Evolutionary conservation across 37 sponge, comb jelly and placozoan species (phyloP).

Genomic region (Bolinopsis microptera): DNA sequence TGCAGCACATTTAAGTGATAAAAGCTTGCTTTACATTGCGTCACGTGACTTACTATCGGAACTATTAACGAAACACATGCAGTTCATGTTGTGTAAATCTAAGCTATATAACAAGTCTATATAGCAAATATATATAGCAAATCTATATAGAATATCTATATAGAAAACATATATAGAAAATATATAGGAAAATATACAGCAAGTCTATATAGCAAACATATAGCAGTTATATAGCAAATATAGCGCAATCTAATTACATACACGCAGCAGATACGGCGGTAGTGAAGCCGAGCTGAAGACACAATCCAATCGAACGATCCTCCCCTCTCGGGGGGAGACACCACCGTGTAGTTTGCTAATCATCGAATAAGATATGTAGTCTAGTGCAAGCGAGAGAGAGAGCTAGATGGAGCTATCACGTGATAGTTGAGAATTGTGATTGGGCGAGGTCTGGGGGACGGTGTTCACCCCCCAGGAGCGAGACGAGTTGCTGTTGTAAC

Average conservation of each 20-base stretch:
- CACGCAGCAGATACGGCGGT: too few species aligned
- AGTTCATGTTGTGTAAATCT: too few species aligned
- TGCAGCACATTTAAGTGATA: not conserved
- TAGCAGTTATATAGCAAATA: too few species aligned
- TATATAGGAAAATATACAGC: too few species aligned
- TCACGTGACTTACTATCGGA: too few species aligned
- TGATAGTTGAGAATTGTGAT: not conserved
- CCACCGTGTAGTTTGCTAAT: not conserved
- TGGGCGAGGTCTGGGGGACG: not conserved
- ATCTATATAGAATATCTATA: too few species aligned
- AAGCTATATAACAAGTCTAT: too few species aligned
- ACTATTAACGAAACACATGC: too few species aligned
- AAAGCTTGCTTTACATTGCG: not conserved
- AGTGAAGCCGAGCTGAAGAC: not conserved
- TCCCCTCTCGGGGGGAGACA: not conserved
- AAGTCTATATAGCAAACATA: too few species aligned
- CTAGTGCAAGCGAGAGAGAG: not conserved
- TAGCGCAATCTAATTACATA: not conserved
- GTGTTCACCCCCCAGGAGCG: not conserved
- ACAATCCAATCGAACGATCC: not conserved
- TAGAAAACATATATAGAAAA: too few species aligned
- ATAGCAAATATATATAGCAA: too few species aligned
- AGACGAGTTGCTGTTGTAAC: not conserved
- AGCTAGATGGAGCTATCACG: not conserved
- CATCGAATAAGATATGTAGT: not conserved